A percentile compares a stretch with the other conserved stretches of the same genome.
Conservation (phyloP, 2,113 vertebrate genomes). For the Rafetus swinhoei region DNA sequence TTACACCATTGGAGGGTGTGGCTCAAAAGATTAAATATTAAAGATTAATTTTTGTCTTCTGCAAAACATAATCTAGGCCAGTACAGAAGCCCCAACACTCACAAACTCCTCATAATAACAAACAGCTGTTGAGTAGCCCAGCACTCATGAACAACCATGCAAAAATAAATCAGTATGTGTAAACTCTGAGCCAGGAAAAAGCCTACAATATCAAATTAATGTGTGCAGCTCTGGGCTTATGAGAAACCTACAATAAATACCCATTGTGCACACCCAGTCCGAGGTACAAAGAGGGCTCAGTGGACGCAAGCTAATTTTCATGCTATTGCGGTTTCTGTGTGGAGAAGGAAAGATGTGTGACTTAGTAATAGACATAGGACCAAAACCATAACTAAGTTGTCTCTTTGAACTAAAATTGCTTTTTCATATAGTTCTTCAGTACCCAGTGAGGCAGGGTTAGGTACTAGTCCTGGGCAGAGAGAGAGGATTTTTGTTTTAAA, state of each 20-base stretch:
- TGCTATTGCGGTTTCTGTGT: background rate
- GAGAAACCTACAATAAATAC: background rate
- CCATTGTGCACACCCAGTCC: background rate
- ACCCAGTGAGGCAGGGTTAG: conserved; percentile 6
- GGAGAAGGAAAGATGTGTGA: background rate
- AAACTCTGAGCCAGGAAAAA: rapidly evolving
- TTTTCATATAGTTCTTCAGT: background rate
- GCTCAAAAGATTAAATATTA: background rate
- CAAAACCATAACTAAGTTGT: background rate
- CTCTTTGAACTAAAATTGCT: background rate
- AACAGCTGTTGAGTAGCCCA: background rate
- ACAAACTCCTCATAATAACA: background rate
- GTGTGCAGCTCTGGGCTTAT: rapidly evolving
- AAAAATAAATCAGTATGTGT: background rate
- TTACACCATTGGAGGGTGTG: background rate
- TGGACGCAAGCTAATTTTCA: background rate
- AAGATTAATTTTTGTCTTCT: conserved; percentile 5
- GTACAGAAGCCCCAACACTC: background rate
- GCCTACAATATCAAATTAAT: background rate
- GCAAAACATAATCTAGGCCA: background rate
- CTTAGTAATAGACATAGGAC: background rate
- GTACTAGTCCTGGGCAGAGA: background rate
- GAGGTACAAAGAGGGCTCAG: background rate
- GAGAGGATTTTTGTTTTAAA: background rate
- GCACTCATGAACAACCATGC: background rate